phyloP scores from a whole-genome alignment of 2,113 vertebrate genomes.

The Chloebia gouldiae region DNA sequence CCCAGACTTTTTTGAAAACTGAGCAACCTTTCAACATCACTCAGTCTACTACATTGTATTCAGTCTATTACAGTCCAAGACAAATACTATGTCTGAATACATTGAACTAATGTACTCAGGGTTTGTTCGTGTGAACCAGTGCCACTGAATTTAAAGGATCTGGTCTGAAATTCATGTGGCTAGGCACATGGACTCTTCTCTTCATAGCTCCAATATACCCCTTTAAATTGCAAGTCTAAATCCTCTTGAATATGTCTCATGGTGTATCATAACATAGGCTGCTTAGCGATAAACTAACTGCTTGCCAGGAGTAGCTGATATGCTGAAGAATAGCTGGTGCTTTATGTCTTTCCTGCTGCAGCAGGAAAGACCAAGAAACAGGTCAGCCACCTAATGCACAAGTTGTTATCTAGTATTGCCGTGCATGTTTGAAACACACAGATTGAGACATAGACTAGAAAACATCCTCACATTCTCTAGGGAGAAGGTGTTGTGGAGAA shows the following conservation, averaged over 20 bases:
- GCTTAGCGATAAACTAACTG: neutral
- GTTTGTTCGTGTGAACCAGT: neutral
- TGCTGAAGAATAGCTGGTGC: neutral
- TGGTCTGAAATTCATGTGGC: neutral
- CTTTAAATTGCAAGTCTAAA: neutral
- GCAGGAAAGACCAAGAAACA: neutral
- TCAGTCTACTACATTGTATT: neutral
- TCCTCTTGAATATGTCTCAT: neutral
- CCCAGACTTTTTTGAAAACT: neutral
- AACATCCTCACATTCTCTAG: neutral
- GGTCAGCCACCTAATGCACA: neutral
- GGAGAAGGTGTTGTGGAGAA: neutral
- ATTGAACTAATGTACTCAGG: neutral
- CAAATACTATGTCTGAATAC: neutral
- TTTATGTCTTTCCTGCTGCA: neutral
- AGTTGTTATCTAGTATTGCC: neutral
- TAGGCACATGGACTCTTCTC: neutral
- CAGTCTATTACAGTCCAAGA: neutral
- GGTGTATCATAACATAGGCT: neutral
- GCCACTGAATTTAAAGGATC: neutral
- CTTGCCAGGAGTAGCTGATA: neutral
- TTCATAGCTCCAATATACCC: neutral
- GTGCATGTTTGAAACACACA: neutral
- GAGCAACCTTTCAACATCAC: fast-evolving
- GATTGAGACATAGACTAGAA: neutral